Evolutionary conservation across 1,140 invertebrate genomes (phyloP), one percentile per base, ranked within the genome.

Genomic region (Aphidius ervi): DNA sequence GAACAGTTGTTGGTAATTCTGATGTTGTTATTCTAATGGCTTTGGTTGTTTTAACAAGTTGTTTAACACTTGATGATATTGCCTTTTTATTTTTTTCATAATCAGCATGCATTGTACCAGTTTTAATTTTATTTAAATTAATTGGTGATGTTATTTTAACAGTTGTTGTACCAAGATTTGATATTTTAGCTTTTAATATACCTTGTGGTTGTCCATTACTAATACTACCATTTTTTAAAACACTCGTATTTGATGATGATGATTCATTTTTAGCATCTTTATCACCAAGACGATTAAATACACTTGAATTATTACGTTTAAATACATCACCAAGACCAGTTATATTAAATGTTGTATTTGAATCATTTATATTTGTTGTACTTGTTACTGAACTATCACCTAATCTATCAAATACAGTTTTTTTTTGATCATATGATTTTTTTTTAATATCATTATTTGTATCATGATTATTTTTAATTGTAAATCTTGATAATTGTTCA

Each of bases 321-420:
- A 73, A 62, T 23, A 72, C 61, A 9, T 79, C 69, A 58, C 74
- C 72, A 6, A 79, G 20, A 2, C 78, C 78, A 39, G 78, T 79
- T 7, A 80, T 66, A 46, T 75, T 81, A 50, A 80, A 81, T 2
- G 71, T 77, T 0, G 74, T 70, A 6, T 64, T 66, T 4, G 63
- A 62, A 50, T 79, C 77, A 5, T 40, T 42, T 23, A 16, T 8
- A 23, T 9, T 20, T 20, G 64, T 55, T 2, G 79, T 80, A 60
- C 78, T 80, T 0, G 76, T 77, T 10, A 81, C 79, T 3, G 76
- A 78, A 58, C 77, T 80, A 20, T 81, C 79, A 9, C 79, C 79
- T 7, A 81, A 55, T 65, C 79, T 71, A 48, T 81, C 77, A 53
- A 81, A 81, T n/a, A 81, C 79, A 7, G 79, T 81, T 56, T 73